Evolutionary conservation across 2,888 invertebrate genomes (phyloP), one percentile per base, ranked within the genome.

Genomic region (Ganaspis brasiliensis): DNA sequence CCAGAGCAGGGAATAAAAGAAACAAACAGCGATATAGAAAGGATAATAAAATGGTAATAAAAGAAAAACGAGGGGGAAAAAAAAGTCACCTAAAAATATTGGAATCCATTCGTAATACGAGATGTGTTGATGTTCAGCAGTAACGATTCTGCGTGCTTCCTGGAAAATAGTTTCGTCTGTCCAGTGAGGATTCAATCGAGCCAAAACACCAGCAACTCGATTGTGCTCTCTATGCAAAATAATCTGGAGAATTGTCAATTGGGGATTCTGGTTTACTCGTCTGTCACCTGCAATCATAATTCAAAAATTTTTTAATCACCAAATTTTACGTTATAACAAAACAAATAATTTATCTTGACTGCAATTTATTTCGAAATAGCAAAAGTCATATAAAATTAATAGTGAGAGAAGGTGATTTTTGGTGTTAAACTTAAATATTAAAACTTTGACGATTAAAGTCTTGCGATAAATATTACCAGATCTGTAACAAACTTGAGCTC

Each of bases 21-120:
- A 6, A 31, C 6, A 2, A 31, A 31, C 31, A 31, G 31, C 6
- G 31, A 6, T 31, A 31, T 31, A 6, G 31, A 6, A 31, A 31
- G 31, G 6, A 6, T 31, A 6, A 31, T 31, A 4, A 31, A 45
- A 45, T 2, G 14, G 4, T 14, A 4, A 45, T 14, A 57, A 57
- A 57, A 12, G 21, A 59, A 59, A 2, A 24, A 19, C 1, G 6
- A 19, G 9, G 12, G 12, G 45, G 2, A 67, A 35, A 14, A 35
- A 10, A 40, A 24, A 10, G 90, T 91, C 87, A 95, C 96, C 97
- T 81, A 97, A 91, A 37, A 97, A 91, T 57, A 95, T 92, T 0
- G 97, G 97, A 55, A 97, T 91, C 94, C 95, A 97, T 89, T 97
- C 97, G 87, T 95, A 95, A 89, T 96, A 97, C 5, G 95, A 92